phyloP scores from a whole-genome alignment of 1,140 invertebrate species.

The Melanaphis sacchari region DNA sequence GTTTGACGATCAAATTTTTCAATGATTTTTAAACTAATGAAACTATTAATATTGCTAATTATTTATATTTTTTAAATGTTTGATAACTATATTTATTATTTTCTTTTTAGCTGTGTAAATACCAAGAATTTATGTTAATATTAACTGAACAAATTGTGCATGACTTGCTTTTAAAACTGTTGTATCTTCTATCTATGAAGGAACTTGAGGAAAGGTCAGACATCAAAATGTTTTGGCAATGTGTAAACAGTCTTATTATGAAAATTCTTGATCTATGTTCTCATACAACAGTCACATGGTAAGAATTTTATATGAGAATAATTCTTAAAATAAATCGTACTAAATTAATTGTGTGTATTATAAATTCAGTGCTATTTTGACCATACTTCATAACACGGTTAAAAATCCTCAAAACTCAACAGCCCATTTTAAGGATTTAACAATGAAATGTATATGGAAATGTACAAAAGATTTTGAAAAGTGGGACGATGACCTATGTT shows the following conservation, averaged over 20 bases:
- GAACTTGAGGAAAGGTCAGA: background rate
- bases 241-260: constrained; percentile 61
- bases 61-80: background rate
- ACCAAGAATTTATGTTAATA: constrained; percentile 49
- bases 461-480: constrained; percentile 60
- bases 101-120: constrained; percentile 42
- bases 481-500: constrained; percentile 61
- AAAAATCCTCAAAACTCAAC: constrained; percentile 46
- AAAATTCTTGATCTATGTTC: constrained; percentile 60
- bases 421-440: constrained; percentile 60
- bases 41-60: background rate
- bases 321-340: background rate
- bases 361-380: constrained; percentile 60
- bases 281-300: constrained; percentile 61
- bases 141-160: constrained; percentile 49
- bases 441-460: constrained; percentile 62
- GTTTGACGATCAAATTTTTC: background rate
- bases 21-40: background rate
- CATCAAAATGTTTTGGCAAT: constrained; percentile 60
- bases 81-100: background rate
- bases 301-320: constrained; percentile 25
- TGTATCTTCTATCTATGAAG: constrained; percentile 31
- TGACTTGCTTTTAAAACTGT: constrained; percentile 33
- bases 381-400: constrained; percentile 60
- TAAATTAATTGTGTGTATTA: background rate